Percentiles rank a stretch among this genome's conserved stretches.
Conservation (phyloP, 2,888 invertebrate genomes). For the Leptopterna dolabrata region DNA sequence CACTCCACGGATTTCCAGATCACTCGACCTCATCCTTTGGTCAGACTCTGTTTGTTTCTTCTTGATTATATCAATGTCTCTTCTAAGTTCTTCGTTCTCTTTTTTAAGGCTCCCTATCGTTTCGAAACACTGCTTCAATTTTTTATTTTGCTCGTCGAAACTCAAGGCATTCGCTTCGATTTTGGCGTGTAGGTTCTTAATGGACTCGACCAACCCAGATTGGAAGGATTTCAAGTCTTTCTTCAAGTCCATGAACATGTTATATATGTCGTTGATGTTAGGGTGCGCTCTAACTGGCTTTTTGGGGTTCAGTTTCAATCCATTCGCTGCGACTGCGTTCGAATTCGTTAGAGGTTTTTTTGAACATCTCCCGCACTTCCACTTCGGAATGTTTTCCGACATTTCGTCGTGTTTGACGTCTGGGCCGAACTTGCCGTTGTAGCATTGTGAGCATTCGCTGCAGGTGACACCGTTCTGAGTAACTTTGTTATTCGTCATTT, state of each 20-base stretch:
- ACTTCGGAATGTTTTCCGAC: background rate
- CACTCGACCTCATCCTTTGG: slow-evolving; percentile 12
- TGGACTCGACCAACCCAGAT: background rate
- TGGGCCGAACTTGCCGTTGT: background rate
- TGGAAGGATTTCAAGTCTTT: slow-evolving; percentile 28
- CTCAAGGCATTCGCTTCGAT: background rate
- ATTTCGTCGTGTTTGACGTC: background rate
- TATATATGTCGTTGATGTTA: background rate
- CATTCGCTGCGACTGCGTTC: background rate
- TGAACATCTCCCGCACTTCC: slow-evolving; percentile 17
- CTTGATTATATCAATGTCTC: slow-evolving; percentile 6
- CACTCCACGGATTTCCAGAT: slow-evolving; percentile 37
- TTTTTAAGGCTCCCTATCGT: slow-evolving; percentile 11
- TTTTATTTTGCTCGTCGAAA: slow-evolving; percentile 32
- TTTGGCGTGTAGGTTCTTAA: slow-evolving; percentile 30
- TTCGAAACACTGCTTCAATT: slow-evolving; percentile 31
- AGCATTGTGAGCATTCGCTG: background rate
- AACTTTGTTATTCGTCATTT: slow-evolving; percentile 21
- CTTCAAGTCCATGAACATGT: slow-evolving; percentile 25
- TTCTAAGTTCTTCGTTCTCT: slow-evolving; percentile 23
- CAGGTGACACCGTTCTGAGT: background rate
- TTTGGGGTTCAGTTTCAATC: background rate
- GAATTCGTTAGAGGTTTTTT: background rate
- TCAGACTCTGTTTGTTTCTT: slow-evolving; percentile 27
- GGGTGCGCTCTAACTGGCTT: background rate